Evolutionary conservation across 2,113 vertebrate species (phyloP).

Genomic region (Pongo abelii): DNA sequence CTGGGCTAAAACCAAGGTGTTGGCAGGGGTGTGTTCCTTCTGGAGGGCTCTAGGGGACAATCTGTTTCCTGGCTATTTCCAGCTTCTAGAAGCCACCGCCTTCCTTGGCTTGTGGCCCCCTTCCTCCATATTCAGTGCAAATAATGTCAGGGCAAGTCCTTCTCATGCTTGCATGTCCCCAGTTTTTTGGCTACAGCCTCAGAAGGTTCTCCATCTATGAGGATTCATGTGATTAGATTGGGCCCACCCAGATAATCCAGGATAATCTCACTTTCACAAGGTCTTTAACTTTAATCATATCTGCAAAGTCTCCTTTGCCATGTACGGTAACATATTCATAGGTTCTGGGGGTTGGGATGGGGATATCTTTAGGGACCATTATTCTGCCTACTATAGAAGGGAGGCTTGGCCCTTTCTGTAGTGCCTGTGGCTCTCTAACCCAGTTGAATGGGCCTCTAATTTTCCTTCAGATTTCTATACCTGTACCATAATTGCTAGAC

Average conservation of each 20-base stretch:
- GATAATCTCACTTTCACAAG: not conserved
- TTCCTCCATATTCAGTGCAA: not conserved
- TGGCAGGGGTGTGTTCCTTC: not conserved
- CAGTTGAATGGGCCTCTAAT: not conserved
- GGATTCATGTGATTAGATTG: not conserved
- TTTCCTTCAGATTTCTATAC: not conserved
- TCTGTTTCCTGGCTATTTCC: not conserved
- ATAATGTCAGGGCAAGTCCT: not conserved
- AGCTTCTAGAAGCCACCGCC: not conserved
- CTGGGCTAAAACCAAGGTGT: not conserved
- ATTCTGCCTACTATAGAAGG: not conserved
- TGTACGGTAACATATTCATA: not conserved
- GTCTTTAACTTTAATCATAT: not conserved
- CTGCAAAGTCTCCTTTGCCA: not conserved
- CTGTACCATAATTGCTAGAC: not conserved
- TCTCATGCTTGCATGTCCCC: not conserved
- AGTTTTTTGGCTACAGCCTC: not conserved
- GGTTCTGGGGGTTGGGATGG: not conserved
- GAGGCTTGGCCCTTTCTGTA: not conserved
- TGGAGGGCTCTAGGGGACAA: not conserved
- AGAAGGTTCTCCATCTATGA: not conserved
- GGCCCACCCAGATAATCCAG: not conserved
- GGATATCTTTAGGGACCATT: not conserved
- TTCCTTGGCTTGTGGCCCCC: not conserved
- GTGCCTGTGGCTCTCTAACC: not conserved